Base-by-base conservation (phyloP, 2,113 vertebrate genomes). In the Sphaerodactylus townsendi region DNA sequence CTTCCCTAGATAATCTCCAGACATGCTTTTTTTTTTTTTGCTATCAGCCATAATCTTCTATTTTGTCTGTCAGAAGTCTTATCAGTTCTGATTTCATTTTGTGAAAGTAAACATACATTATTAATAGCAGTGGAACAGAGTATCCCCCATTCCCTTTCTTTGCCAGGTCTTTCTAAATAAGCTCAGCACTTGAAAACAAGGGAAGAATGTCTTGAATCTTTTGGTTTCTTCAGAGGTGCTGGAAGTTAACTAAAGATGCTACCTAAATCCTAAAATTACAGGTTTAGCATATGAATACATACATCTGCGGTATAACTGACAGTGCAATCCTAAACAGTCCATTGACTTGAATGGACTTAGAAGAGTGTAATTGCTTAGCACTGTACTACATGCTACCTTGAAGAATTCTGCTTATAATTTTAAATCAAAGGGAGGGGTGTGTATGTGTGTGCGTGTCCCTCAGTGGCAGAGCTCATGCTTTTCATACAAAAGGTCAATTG, bases 81-180 rank as follows among this genome's bases (percentile, higher is more conserved):
- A 77, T 4, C 66, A 69, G 11, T 84, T 77, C 48, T 70, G 65
- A 35, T 70, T 75, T 78, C 50, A 68, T 84, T 78, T 84, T 84
- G 30, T 78, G n/a, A 35, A 77, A 75, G 75, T 56, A 84, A 71
- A 62, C 65, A 46, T 77, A 44, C 65, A 70, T 84, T 70, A 84
- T 84, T 71, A 71, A 84, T 70, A 84, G 39, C 53, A 28, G 50
- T 46, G 17, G 48, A 56, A 84, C 50, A 69, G 37, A 84, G 46
- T 35, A 35, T 13, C 10, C 15, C 48, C 17, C 48, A 50, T 17
- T 53, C 33, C 28, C 53, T 75, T 30, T 30, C 23, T 70, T 30
- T 70, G 48, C 65, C 74, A 77, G 19, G 76, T 33, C 11, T 30
- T 56, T 84, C 19, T 70, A 77, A 84, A 77, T 77, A 56, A 44